Conservation (phyloP, 64 coral and sea anemone species). For the Pocillopora damicornis region DNA sequence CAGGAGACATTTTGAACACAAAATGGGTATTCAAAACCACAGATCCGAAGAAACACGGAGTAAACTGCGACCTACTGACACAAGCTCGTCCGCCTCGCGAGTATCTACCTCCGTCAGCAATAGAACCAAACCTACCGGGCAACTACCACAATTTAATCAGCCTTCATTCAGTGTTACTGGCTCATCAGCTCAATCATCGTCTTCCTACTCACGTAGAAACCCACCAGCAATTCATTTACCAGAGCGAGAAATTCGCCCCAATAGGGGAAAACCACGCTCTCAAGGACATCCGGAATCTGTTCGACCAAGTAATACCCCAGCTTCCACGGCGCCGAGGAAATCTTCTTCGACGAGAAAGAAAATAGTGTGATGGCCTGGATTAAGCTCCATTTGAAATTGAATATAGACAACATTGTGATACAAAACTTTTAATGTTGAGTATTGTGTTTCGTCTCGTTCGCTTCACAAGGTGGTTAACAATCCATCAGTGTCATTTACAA, state of each 20-base stretch:
- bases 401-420: neutral
- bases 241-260: neutral
- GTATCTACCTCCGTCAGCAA: neutral
- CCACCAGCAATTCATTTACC: neutral
- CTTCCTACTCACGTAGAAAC: conserved; percentile 11
- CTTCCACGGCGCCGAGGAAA: neutral
- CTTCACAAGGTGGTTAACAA: no score
- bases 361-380: neutral
- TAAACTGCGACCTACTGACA: neutral
- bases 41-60: neutral
- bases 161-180: neutral
- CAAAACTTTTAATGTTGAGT: no score
- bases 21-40: neutral
- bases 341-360: neutral
- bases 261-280: neutral
- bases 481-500: no score
- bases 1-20: neutral
- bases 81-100: neutral
- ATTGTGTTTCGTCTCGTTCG: no score
- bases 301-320: neutral
- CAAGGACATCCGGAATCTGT: neutral
- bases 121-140: neutral
- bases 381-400: neutral
- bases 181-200: neutral
- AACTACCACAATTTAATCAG: neutral